Evolutionary conservation across 2,113 vertebrate genomes (phyloP).

Genomic region (Emberiza fucata): DNA sequence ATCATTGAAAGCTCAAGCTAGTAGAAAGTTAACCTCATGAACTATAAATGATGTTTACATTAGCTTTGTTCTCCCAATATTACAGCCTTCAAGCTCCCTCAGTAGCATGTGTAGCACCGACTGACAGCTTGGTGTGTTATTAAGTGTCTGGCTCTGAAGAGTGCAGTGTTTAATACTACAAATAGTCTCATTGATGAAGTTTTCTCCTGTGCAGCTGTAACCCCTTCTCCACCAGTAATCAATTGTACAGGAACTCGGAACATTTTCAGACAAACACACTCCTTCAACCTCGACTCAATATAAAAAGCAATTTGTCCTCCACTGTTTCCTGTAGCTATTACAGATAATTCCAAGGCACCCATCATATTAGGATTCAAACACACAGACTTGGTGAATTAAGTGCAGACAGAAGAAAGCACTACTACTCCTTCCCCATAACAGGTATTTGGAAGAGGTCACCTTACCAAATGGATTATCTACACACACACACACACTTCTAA

Average conservation of each 20-base stretch:
- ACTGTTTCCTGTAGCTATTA: not conserved
- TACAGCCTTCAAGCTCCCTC: not conserved
- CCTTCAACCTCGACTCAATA: not conserved
- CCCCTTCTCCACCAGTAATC: not conserved
- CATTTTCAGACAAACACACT: not conserved
- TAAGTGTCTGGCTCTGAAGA: not conserved
- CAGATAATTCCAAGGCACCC: not conserved
- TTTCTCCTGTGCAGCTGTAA: not conserved
- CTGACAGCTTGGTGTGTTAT: not conserved
- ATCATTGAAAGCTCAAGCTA: not conserved
- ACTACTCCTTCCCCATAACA: not conserved
- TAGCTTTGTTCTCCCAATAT: not conserved
- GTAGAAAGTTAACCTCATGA: constrained; percentile 2
- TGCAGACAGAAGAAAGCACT: not conserved
- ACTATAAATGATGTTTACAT: constrained; percentile 14
- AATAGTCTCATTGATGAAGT: not conserved
- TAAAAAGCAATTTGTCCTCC: not conserved
- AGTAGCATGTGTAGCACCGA: not conserved
- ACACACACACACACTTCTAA: not conserved
- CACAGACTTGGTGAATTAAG: not conserved
- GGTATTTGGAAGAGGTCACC: not conserved
- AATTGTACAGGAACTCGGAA: not conserved
- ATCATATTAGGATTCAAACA: not conserved
- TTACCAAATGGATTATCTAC: not conserved
- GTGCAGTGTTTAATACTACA: not conserved